phyloP scores from a whole-genome alignment of 2,888 invertebrate genomes.

The Phengaris arion region DNA sequence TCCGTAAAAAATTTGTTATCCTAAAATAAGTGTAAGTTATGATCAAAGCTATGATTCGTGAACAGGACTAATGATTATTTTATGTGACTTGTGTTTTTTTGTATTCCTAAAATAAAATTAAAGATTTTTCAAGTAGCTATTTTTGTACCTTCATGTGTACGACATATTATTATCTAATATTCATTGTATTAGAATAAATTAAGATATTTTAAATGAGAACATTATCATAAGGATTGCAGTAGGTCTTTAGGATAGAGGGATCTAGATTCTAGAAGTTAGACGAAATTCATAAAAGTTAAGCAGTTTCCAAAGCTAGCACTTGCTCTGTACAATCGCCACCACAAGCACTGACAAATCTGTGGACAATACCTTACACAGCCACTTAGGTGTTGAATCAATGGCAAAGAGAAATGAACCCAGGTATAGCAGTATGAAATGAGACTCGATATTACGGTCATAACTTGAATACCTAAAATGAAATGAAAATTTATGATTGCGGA shows the following conservation, averaged over 20 bases:
- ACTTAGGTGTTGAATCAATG: conserved; percentile 59
- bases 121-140: neutral
- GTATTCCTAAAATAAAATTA: neutral
- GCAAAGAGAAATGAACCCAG: conserved; percentile 56
- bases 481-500: conserved; percentile 39
- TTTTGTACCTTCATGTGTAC: neutral
- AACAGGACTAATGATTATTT: neutral
- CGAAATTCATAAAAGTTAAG: neutral
- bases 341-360: neutral
- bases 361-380: conserved; percentile 56
- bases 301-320: neutral
- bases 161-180: neutral
- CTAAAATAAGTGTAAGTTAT: neutral
- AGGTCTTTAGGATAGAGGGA: neutral
- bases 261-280: neutral
- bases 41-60: neutral
- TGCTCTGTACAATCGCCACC: neutral
- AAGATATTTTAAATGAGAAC: neutral
- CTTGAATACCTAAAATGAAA: conserved; percentile 34
- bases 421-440: conserved; percentile 50
- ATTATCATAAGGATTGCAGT: neutral
- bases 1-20: too few species aligned
- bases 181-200: neutral
- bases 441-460: conserved; percentile 50
- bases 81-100: neutral